Evolutionary conservation across 1,140 invertebrate genomes (phyloP), one percentile per base, ranked within the genome.

Genomic region (Heliconius hewitsoni): DNA sequence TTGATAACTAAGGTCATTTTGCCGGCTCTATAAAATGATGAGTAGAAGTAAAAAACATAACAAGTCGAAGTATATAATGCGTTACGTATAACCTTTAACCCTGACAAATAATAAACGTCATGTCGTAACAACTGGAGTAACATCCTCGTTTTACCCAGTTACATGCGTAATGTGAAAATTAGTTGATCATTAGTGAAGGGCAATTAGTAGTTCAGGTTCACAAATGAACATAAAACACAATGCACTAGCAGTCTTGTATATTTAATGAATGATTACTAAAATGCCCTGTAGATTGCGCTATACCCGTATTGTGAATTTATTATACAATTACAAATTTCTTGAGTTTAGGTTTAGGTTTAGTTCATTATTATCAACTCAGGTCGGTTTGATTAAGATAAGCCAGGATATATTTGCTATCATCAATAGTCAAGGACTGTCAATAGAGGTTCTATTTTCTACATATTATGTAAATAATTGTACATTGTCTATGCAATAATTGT

Each of bases 91-190:
- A 42, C 16, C 75, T 76, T 34, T 76, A 76, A 79, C 78, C 78
- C 78, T 79, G 78, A 79, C 42, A 55, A 72, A 71, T 55, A 79
- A 71, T 78, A 52, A 78, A 37, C 27, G 72, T 71, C 57, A 71
- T 70, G 77, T 50, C 46, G 27, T 78, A 39, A 80, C 73, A 66
- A 74, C 34, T 72, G 23, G 46, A 74, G 74, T 77, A 81, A 84
- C 80, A 86, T 86, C 81, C 83, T 84, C 80, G 83, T 86, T 86
- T 83, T 73, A 81, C 42, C 71, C 76, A 73, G 60, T 84, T 80
- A 75, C 46, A 71, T 46, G 66, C 46, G 73, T 82, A 74, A 60
- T 60, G 82, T 83, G 73, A 81, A 82, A 81, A 82, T 82, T 84
- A 84, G 78, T 55, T 73, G 8, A n/a, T 71, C 52, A 84, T 84